These are phyloP conservation scores for Muscina levida DNA, from an alignment of 2,888 invertebrate species.

Conservation along the genomic window DNA sequence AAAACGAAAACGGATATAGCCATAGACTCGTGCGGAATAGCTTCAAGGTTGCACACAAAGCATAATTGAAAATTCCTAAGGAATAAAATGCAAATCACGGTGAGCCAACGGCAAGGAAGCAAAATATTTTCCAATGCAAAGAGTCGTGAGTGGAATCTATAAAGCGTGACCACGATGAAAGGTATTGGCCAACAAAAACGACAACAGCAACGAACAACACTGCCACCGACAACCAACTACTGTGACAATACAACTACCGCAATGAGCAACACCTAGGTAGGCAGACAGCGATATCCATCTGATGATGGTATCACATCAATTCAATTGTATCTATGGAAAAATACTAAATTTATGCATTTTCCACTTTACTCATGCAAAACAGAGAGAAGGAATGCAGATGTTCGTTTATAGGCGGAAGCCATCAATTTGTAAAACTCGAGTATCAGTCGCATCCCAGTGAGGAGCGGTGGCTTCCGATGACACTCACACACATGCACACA, in stretches of 20 bases:
- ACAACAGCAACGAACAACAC: slow-evolving; percentile 7
- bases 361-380: background rate
- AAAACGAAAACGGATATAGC: background rate
- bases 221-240: background rate
- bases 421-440: no score
- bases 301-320: background rate
- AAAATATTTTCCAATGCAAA: background rate
- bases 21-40: background rate
- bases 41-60: slow-evolving; percentile 54
- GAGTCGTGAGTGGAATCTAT: background rate
- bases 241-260: no score
- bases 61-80: slow-evolving; percentile 54
- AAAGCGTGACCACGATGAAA: no score
- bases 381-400: background rate
- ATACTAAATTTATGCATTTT: slow-evolving; percentile 28
- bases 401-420: background rate
- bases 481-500: background rate
- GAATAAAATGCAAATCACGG: slow-evolving; percentile 56
- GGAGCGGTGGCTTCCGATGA: background rate
- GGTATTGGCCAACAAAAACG: slow-evolving; percentile 3
- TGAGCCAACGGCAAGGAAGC: background rate
- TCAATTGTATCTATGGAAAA: background rate
- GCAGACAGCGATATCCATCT: background rate
- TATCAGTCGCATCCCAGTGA: no score
- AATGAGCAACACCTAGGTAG: background rate